Conservation (phyloP, 2,797 vertebrate species). For the Apodemus agrarius region DNA sequence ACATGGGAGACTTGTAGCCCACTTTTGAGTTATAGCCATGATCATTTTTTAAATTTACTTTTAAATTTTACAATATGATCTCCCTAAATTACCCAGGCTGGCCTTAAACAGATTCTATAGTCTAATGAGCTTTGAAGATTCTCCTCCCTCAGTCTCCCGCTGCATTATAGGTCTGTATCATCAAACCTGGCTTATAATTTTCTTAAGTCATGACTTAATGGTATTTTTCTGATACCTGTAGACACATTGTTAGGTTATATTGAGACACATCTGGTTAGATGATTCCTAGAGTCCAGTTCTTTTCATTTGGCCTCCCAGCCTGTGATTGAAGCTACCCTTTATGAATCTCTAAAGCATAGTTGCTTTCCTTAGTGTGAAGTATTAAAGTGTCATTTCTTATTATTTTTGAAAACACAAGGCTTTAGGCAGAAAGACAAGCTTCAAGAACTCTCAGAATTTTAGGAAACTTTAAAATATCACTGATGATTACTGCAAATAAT, state of each 20-base stretch:
- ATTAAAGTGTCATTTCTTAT: not conserved
- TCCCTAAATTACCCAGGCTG: not conserved
- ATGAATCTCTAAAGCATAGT: not conserved
- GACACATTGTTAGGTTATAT: not conserved
- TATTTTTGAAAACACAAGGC: slow-evolving; percentile 53
- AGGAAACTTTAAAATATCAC: slow-evolving; percentile 48
- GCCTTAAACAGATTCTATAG: not conserved
- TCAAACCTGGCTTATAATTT: not conserved
- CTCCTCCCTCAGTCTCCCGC: too few relatives aligned
- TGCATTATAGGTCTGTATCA: too few relatives aligned
- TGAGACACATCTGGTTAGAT: not conserved
- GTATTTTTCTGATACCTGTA: not conserved
- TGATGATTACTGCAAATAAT: slow-evolving; percentile 29
- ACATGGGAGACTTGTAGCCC: not conserved
- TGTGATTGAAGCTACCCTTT: not conserved
- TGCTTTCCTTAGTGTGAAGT: not conserved
- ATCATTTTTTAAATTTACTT: not conserved
- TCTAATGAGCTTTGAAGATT: not conserved
- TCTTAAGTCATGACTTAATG: not conserved
- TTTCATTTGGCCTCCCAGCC: not conserved
- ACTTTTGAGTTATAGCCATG: not conserved
- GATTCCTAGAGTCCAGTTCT: not conserved
- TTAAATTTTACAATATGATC: not conserved
- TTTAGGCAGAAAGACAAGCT: slow-evolving; percentile 51
- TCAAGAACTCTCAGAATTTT: slow-evolving; percentile 13